phyloP scores from a whole-genome alignment of 2,888 invertebrate species.

The Aphodius granarius region DNA sequence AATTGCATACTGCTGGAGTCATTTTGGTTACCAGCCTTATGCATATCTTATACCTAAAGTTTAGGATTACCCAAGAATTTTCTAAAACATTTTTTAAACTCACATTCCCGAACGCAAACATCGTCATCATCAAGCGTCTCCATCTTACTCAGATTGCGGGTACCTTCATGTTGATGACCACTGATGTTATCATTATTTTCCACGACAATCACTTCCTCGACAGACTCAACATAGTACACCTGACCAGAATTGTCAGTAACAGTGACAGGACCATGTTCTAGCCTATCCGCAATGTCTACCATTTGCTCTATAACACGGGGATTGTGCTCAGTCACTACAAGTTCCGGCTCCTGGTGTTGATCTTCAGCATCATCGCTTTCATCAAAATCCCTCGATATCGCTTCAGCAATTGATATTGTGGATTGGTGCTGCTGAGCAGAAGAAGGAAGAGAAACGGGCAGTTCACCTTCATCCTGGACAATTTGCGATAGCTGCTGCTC shows the following conservation, averaged over 20 bases:
- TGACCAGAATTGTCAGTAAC: constrained; percentile 21
- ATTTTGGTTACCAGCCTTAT: too few species aligned
- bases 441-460: neutral
- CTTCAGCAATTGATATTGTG: constrained; percentile 23
- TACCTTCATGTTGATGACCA: neutral
- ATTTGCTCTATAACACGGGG: constrained; percentile 15
- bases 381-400: constrained; percentile 27
- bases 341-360: neutral
- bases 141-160: neutral
- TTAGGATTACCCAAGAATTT: too few species aligned
- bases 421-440: neutral
- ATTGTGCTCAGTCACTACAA: neutral
- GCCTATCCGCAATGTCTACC: constrained; percentile 10
- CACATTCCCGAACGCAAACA: too few species aligned
- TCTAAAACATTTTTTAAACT: too few species aligned
- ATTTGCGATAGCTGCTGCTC: constrained; percentile 19
- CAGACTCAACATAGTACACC: constrained; percentile 20
- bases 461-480: constrained; percentile 14
- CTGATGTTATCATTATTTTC: constrained; percentile 18
- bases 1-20: too few species aligned
- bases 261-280: constrained; percentile 17
- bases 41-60: too few species aligned
- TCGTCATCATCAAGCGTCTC: neutral
- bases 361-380: constrained; percentile 22
- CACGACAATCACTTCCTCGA: constrained; percentile 25